These are phyloP conservation scores for Takifugu ocellatus DNA, from an alignment of 2,797 vertebrate genomes.

Conservation along the genomic window DNA sequence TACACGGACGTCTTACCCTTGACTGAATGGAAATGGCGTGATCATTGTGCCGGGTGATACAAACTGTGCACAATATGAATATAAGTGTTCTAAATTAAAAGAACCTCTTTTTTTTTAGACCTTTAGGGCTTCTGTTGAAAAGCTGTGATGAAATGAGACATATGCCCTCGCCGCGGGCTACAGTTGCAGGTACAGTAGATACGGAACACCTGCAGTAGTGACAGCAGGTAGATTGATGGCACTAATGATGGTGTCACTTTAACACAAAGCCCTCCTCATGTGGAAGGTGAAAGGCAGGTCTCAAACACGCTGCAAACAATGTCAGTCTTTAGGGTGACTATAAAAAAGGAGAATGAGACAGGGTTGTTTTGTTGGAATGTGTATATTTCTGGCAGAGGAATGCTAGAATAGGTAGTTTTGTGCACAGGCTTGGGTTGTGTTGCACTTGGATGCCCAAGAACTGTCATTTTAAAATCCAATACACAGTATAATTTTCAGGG, in stretches of 20 bases:
- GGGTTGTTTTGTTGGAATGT: too few species aligned
- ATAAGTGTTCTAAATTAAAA: background rate
- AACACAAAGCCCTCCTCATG: background rate
- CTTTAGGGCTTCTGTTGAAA: background rate
- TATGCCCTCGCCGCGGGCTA: slow-evolving; percentile 12
- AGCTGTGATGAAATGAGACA: slow-evolving; percentile 18
- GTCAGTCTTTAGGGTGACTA: background rate
- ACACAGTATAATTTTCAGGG: too few species aligned
- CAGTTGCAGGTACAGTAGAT: slow-evolving; percentile 2
- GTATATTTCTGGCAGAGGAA: too few species aligned
- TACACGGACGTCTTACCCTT: too few species aligned
- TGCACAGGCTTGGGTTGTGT: too few species aligned
- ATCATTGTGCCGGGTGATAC: too few species aligned
- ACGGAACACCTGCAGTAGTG: slow-evolving; percentile 13
- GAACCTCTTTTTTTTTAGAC: background rate
- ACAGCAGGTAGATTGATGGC: slow-evolving; percentile 35
- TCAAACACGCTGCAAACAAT: slow-evolving; percentile 42
- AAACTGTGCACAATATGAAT: too few species aligned
- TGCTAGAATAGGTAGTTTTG: too few species aligned
- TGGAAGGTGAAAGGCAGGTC: slow-evolving; percentile 47
- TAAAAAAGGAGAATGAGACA: background rate
- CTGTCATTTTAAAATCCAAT: too few species aligned
- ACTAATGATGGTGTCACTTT: slow-evolving; percentile 19
- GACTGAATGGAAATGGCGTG: too few species aligned
- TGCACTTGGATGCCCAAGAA: too few species aligned